Evolutionary conservation across 92 coral and sea anemone genomes (phyloP).

Genomic region (Parazoanthus atlanticus): DNA sequence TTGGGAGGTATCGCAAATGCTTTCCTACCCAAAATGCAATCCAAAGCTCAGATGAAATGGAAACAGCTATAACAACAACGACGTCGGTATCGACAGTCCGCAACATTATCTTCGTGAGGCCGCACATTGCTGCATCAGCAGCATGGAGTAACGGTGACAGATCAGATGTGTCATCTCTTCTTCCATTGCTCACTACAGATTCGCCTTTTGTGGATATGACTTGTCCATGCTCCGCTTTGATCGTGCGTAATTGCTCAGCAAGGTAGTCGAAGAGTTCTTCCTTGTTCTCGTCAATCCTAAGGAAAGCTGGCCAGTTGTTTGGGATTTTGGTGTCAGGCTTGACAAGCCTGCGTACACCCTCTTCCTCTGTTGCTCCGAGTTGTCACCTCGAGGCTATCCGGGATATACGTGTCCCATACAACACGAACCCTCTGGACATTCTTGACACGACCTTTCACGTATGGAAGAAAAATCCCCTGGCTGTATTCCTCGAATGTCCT

Average conservation of each 20-base stretch:
- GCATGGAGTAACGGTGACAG: conserved; percentile 60
- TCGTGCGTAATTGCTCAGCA: background rate
- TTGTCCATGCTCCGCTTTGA: background rate
- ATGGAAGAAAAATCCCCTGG: conserved; percentile 58
- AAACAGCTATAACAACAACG: conserved; percentile 48
- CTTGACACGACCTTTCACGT: conserved; percentile 29
- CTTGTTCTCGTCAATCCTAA: conserved; percentile 30
- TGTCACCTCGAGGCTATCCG: conserved; percentile 57
- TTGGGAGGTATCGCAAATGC: conserved; percentile 57
- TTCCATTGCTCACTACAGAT: conserved; percentile 32
- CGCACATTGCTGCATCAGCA: conserved; percentile 36
- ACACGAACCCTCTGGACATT: conserved; percentile 55
- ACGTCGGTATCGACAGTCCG: conserved; percentile 50
- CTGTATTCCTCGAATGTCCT: conserved; percentile 73
- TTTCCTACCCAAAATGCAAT: conserved; percentile 72
- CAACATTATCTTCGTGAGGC: conserved; percentile 39
- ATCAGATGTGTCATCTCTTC: conserved; percentile 42
- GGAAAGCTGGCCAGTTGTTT: conserved; percentile 66
- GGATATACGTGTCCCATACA: conserved; percentile 55
- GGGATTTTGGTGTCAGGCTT: conserved; percentile 59
- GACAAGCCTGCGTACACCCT: conserved; percentile 61
- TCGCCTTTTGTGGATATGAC: conserved; percentile 41
- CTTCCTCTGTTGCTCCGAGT: conserved; percentile 66
- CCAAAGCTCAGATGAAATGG: conserved; percentile 45
- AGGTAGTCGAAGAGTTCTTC: conserved; percentile 2